Base-by-base conservation (phyloP, 2,888 invertebrate genomes). In the Cantharis nigra region DNA sequence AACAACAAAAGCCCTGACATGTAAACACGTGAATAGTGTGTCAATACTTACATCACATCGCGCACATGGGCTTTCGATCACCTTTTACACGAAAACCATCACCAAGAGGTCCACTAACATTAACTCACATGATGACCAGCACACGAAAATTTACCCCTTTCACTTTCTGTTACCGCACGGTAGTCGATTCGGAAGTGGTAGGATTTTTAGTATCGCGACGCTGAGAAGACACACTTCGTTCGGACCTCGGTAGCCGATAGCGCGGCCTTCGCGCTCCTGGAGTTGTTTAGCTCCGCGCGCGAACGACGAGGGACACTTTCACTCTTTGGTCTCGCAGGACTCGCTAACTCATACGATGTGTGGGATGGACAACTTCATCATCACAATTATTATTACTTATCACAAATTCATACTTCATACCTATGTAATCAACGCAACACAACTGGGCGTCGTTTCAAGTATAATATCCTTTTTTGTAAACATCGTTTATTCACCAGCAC, bases 1-100 rank as follows among this genome's bases (percentile, higher is more conserved):
- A 81, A 79, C 79, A 81, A 77, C 74, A 78, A 78, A 64, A 79
- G 78, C 82, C 83, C 80, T 83, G 82, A 83, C 80, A 83, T 82
- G 80, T 76, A 81, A 81, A 83, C 83, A 83, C 82, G 83, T 80
- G 83, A 83, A 80, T 80, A 75, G 79, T 82, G 78, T 82, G 81
- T 80, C 81, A 81, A 83, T 82, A 80, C 82, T 83, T 82, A 82
- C 81, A 82, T 82, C 82, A 83, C 82, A 79, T 77, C 74, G 78
- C 80, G 82, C 82, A 81, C 82, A 80, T 81, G 81, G 70, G 80
- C 75, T 70, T 82, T 80, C 72, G 71, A 74, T 65, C 76, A 77
- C 79, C 69, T 49, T 76, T 80, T 77, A 72, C 73, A 23, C 75
- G 67, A 69, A 79, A 81, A 79, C 80, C 75, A 74, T 63, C 64